Base-by-base conservation (phyloP, 2,113 vertebrate genomes). In the Ammodytes marinus region DNA sequence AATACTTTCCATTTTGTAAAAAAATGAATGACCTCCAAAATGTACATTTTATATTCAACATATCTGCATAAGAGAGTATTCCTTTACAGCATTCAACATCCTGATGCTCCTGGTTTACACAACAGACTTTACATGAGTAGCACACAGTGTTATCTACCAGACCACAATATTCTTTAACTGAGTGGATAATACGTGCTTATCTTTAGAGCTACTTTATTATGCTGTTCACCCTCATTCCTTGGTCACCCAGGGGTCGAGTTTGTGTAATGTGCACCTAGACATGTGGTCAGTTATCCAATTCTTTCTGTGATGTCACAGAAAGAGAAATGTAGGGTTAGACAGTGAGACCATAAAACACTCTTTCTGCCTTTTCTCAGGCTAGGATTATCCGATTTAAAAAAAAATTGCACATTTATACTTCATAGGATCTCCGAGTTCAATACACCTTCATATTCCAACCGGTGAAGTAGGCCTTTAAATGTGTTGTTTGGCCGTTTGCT, bases 151-250 rank as follows among this genome's bases (percentile, higher is more conserved):
- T 59, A 75, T 84, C 27, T 61, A 8, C n/a, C 8, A 40, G 13
- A 54, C 12, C n/a, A 27, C 17, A 65, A 14, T 53, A 66, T 53
- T 64, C n/a, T 67, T 74, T 69, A 63, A 53, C 46, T 37, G 14
- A 80, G 15, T 49, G 19, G 10, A 58, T 57, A 19, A 59, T 49
- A 65, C 5, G n/a, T n/a, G 15, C 50, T 91, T 90, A 89, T 90
- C 85, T 86, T 79, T 61, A 82, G 27, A 68, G 11, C 35, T 49
- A 8, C 59, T 83, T 92, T 87, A 80, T 87, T 76, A 65, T 50
- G 39, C 39, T 64, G 15, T 84, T 68, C 68, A 74, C 8, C 47
- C 11, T 54, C 19, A 53, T 37, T 83, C 40, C 37, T 52, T 7
- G 37, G 60, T 77, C 19, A 72, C 63, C 14, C 14, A 11, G 57